phyloP scores from a whole-genome alignment of 2,888 invertebrate species.

The Drosophila greeni region DNA sequence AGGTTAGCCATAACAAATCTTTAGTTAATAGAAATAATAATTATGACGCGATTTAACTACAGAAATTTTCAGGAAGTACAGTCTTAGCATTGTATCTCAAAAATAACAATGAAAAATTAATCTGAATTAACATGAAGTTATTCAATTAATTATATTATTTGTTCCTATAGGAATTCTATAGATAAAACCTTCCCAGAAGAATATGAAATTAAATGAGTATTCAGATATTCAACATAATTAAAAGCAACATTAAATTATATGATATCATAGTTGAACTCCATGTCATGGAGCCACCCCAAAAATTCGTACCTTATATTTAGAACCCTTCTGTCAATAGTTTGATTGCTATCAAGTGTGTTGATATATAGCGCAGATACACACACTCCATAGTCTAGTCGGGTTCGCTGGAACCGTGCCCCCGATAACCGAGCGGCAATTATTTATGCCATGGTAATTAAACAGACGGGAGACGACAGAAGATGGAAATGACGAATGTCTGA shows the following conservation, averaged over 20 bases:
- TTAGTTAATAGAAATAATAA: not conserved
- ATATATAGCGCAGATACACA: conserved; percentile 28
- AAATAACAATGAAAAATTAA: not conserved
- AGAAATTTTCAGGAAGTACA: not conserved
- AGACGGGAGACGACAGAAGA: conserved; percentile 25
- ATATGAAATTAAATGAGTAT: not conserved
- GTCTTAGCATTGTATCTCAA: not conserved
- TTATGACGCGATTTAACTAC: not conserved
- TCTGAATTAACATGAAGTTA: not conserved
- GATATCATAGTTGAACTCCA: not conserved
- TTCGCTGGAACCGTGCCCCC: conserved; percentile 35
- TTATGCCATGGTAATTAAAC: conserved; percentile 68
- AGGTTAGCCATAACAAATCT: not conserved
- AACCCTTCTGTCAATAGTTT: conserved; percentile 1
- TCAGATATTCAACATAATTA: not conserved
- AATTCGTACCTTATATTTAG: not conserved
- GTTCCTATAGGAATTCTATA: not conserved
- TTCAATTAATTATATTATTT: not conserved
- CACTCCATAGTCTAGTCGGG: conserved; percentile 10
- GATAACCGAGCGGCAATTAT: conserved; percentile 56
- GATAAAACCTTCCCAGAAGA: not conserved
- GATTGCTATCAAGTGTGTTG: conserved; percentile 26
- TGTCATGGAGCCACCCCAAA: not conserved
- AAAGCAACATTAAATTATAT: not conserved
- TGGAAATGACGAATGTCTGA: conserved; percentile 22